phyloP scores from a whole-genome alignment of 2,797 vertebrate genomes.

The Rhinogobio ventralis region DNA sequence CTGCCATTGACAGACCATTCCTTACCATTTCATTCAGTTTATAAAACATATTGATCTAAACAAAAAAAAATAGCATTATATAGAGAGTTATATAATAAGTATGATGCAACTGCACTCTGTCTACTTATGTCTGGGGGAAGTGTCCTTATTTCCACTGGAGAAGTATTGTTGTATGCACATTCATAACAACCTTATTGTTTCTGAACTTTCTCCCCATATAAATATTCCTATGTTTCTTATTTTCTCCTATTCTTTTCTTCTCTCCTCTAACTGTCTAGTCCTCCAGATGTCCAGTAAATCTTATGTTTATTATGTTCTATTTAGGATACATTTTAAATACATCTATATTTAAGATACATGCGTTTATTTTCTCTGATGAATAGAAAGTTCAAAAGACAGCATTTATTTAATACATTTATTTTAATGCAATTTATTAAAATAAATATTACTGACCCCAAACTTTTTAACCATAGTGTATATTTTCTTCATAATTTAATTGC shows the following conservation, averaged over 20 bases:
- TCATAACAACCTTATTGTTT: neutral
- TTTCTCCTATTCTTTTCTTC: neutral
- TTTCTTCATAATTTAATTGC: neutral
- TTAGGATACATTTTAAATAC: too few relatives aligned
- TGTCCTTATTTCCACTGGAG: slow-evolving; percentile 7
- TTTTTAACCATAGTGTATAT: neutral
- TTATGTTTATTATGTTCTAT: neutral
- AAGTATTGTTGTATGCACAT: neutral
- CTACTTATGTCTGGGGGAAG: slow-evolving; percentile 3
- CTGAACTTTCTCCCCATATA: neutral
- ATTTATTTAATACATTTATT: slow-evolving; percentile 7
- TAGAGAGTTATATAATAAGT: slow-evolving; percentile 19
- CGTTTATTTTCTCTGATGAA: neutral
- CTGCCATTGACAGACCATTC: neutral
- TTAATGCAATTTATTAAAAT: neutral
- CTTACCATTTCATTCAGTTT: neutral
- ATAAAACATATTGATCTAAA: slow-evolving; percentile 8
- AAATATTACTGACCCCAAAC: neutral
- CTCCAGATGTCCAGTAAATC: neutral
- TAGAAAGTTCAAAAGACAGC: neutral
- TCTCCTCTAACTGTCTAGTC: neutral
- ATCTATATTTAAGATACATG: too few relatives aligned
- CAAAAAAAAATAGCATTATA: neutral
- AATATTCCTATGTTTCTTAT: neutral
- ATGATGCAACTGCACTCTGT: slow-evolving; percentile 13